Conservation (phyloP, 1,140 invertebrate species). For the Sitophilus oryzae region DNA sequence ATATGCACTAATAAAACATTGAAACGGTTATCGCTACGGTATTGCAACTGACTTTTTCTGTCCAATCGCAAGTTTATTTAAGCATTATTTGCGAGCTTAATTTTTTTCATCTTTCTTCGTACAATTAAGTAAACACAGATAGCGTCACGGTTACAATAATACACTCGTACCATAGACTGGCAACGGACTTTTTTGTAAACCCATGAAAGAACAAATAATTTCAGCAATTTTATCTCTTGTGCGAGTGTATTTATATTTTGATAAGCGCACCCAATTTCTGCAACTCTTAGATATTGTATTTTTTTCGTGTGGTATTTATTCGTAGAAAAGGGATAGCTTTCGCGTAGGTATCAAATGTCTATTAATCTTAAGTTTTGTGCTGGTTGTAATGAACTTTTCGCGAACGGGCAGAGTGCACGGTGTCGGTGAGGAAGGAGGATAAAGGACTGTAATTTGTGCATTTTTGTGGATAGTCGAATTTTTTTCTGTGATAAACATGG, state of each 20-base stretch:
- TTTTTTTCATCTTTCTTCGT: too few species aligned
- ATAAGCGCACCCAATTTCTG: conserved; percentile 30
- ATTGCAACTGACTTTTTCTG: not conserved
- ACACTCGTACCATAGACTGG: conserved; percentile 13
- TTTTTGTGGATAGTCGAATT: too few species aligned
- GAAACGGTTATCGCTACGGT: too few species aligned
- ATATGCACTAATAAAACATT: too few species aligned
- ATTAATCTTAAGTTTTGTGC: too few species aligned
- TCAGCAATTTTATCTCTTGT: conserved; percentile 16
- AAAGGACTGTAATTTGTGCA: too few species aligned
- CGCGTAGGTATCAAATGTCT: too few species aligned
- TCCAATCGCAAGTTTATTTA: conserved; percentile 3
- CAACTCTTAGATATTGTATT: conserved; percentile 11
- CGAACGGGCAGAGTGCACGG: too few species aligned
- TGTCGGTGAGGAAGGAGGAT: too few species aligned
- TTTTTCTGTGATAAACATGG: too few species aligned
- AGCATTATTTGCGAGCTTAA: not conserved
- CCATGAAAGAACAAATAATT: conserved; percentile 19
- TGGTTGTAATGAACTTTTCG: too few species aligned
- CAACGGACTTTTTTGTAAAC: conserved; percentile 12
- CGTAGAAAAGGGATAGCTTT: too few species aligned
- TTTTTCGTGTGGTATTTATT: conserved; percentile 10
- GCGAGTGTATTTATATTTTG: conserved; percentile 27
- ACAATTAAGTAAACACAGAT: conserved; percentile 10
- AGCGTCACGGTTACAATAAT: conserved; percentile 4